phyloP scores from a whole-genome alignment of 1,140 invertebrate genomes.

The Drosophila pectinifera region DNA sequence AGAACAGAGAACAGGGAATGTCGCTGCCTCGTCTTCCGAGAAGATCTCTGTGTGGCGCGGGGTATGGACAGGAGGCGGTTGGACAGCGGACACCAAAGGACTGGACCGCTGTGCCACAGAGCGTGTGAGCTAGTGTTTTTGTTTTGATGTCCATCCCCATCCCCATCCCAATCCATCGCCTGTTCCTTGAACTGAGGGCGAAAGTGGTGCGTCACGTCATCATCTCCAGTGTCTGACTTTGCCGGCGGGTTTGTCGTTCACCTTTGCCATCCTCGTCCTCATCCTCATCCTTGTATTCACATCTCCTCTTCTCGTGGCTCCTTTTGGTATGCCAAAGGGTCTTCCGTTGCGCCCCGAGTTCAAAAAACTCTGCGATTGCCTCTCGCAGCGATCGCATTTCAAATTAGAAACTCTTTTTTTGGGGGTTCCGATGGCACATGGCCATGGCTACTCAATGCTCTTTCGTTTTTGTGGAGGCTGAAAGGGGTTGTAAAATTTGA shows the following conservation, averaged over 20 bases:
- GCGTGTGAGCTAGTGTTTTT: slow-evolving; percentile 52
- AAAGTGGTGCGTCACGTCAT: slow-evolving; percentile 71
- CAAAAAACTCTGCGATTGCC: slow-evolving; percentile 70
- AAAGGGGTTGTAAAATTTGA: not conserved
- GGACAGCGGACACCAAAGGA: slow-evolving; percentile 22
- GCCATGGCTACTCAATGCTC: slow-evolving; percentile 52
- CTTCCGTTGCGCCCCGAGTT: slow-evolving; percentile 48
- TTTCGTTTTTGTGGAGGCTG: slow-evolving; percentile 1
- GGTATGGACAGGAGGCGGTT: slow-evolving; percentile 11
- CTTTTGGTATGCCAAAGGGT: slow-evolving; percentile 44
- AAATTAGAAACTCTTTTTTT: slow-evolving; percentile 55
- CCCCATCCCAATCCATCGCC: slow-evolving; percentile 25
- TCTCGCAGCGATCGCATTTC: slow-evolving; percentile 62
- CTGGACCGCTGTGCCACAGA: slow-evolving; percentile 32
- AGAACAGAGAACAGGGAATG: slow-evolving; percentile 52
- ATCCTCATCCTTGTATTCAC: slow-evolving; percentile 17
- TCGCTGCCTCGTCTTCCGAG: slow-evolving; percentile 34
- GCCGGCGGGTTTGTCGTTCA: slow-evolving; percentile 61
- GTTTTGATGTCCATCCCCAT: slow-evolving; percentile 36
- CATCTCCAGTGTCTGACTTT: slow-evolving; percentile 59
- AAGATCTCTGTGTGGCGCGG: slow-evolving; percentile 18
- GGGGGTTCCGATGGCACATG: slow-evolving; percentile 24
- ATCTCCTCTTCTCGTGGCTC: slow-evolving; percentile 29
- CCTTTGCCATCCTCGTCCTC: slow-evolving; percentile 40
- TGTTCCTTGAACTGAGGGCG: slow-evolving; percentile 75